These are phyloP conservation scores for Tipula unca DNA, from an alignment of 2,888 invertebrate species.

Conservation along the genomic window DNA sequence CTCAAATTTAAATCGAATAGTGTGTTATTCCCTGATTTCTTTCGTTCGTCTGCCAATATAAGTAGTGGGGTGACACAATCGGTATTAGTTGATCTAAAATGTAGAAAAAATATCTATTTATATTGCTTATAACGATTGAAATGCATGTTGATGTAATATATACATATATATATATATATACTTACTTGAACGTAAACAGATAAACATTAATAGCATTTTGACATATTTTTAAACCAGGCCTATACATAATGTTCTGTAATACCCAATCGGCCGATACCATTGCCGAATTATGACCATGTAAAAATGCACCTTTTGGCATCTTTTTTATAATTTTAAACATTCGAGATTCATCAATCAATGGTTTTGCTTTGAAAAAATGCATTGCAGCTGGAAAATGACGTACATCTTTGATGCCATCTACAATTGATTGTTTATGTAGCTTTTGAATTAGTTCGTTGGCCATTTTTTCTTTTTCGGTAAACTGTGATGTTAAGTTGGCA, in stretches of 20 bases:
- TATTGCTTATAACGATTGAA: background rate
- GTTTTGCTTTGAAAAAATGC: slow-evolving; percentile 48
- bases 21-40: slow-evolving; percentile 37
- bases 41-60: slow-evolving; percentile 35
- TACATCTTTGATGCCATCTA: slow-evolving; percentile 27
- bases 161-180: background rate
- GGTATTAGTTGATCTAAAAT: background rate
- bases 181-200: slow-evolving; percentile 30
- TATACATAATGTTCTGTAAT: slow-evolving; percentile 45
- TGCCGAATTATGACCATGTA: slow-evolving; percentile 49
- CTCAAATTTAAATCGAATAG: slow-evolving; percentile 48
- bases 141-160: background rate
- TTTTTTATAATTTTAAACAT: slow-evolving; percentile 48
- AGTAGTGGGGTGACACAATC: background rate
- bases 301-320: slow-evolving; percentile 49
- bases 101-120: background rate
- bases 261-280: slow-evolving; percentile 45
- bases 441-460: background rate
- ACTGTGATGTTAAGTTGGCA: background rate
- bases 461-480: slow-evolving; percentile 14
- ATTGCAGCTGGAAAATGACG: slow-evolving; percentile 44
- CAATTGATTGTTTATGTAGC: slow-evolving; percentile 19
- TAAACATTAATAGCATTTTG: slow-evolving; percentile 27
- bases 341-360: slow-evolving; percentile 45
- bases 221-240: slow-evolving; percentile 36